Percentiles rank a stretch among this genome's conserved stretches.
These are phyloP conservation scores for Artibeus jamaicensis DNA, from an alignment of 2,797 vertebrate species.

Conservation along the genomic window DNA sequence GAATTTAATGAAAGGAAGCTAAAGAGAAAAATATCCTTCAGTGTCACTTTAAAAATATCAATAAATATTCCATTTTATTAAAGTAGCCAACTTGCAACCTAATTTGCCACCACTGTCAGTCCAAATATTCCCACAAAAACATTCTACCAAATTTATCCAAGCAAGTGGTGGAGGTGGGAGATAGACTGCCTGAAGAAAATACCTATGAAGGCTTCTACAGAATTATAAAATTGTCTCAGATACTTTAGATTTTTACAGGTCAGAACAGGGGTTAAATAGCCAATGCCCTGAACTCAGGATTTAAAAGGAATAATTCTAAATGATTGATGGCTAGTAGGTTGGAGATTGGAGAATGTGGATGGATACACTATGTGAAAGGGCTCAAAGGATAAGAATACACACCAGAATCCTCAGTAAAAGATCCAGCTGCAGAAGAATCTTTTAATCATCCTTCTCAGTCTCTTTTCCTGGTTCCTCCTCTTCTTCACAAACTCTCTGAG, in stretches of 20 bases:
- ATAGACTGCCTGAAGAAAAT: background rate
- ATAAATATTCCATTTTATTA: conserved; percentile 6
- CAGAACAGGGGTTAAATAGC: background rate
- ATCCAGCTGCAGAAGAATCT: background rate
- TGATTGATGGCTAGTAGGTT: background rate
- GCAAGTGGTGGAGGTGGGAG: background rate
- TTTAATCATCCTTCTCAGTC: background rate
- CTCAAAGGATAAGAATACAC: background rate
- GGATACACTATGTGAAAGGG: background rate
- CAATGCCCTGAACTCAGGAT: background rate
- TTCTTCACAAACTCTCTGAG: background rate
- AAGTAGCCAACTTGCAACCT: background rate
- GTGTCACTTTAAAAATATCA: background rate
- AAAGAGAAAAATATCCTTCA: conserved; percentile 34
- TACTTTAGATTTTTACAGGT: background rate
- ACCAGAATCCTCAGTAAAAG: background rate
- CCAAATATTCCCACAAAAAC: conserved; percentile 6
- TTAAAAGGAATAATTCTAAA: background rate
- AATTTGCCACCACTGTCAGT: background rate
- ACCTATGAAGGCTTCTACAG: background rate
- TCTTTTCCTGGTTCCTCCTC: background rate
- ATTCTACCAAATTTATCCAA: conserved; percentile 1
- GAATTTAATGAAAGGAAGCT: background rate
- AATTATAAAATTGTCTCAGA: background rate
- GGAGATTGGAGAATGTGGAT: background rate